A percentile compares a stretch with the other conserved stretches of the same genome.
Conservation (phyloP, 2,797 vertebrate species). For the Trachops cirrhosus region DNA sequence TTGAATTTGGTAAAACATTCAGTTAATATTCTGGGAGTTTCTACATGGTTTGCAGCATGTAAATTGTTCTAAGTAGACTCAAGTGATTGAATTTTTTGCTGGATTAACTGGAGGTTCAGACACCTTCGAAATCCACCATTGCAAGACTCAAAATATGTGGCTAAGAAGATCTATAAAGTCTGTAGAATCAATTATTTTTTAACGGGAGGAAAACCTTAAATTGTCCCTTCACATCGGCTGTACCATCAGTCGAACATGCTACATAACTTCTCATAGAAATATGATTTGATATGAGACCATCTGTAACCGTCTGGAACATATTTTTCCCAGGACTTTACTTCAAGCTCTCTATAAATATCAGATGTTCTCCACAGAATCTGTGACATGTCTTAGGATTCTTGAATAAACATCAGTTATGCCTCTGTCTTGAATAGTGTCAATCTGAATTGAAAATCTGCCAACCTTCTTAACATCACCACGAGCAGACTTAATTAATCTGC, state of each 20-base stretch:
- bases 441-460: constrained; percentile 75
- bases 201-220: constrained; percentile 61
- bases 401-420: constrained; percentile 76
- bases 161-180: constrained; percentile 59
- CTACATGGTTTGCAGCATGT: constrained; percentile 13
- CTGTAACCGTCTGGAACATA: constrained; percentile 75
- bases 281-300: constrained; percentile 74
- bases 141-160: constrained; percentile 60
- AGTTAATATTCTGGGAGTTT: constrained; percentile 49
- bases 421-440: constrained; percentile 73
- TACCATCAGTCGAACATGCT: constrained; percentile 26
- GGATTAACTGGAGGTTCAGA: constrained; percentile 57
- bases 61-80: constrained; percentile 54
- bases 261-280: constrained; percentile 71
- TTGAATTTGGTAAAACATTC: constrained; percentile 50
- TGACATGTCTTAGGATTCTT: constrained; percentile 71
- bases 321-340: constrained; percentile 75
- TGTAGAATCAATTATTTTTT: constrained; percentile 66
- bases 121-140: constrained; percentile 66
- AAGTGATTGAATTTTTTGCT: constrained; percentile 42
- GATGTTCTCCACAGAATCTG: constrained; percentile 73
- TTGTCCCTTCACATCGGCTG: constrained; percentile 49
- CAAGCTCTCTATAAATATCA: constrained; percentile 68
- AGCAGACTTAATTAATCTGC: constrained; percentile 71
- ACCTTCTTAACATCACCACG: constrained; percentile 43